These are phyloP conservation scores for Tenthredo mesomela DNA, from an alignment of 2,888 invertebrate species.

Conservation along the genomic window DNA sequence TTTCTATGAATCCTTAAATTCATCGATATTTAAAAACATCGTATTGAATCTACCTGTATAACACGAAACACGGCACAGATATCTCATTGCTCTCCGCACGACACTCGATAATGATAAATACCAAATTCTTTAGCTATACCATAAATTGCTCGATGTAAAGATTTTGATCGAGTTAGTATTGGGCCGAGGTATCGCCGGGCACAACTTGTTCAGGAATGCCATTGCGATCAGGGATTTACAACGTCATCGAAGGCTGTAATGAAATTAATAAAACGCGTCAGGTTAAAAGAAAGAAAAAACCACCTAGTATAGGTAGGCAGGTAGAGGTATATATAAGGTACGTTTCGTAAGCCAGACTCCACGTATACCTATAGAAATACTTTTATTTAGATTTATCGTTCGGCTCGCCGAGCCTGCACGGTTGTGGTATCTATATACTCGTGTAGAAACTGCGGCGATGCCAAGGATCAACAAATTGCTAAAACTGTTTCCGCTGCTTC, in stretches of 20 bases:
- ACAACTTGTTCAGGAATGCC: constrained; percentile 18
- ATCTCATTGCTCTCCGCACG: constrained; percentile 56
- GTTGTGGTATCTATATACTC: constrained; percentile 20
- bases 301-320: background rate
- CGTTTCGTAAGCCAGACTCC: constrained; percentile 29
- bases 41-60: background rate
- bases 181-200: background rate
- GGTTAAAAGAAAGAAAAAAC: background rate
- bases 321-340: background rate
- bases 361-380: constrained; percentile 8
- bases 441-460: constrained; percentile 6
- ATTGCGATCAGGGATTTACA: constrained; percentile 32
- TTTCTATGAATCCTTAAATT: background rate
- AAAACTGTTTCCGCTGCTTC: constrained; percentile 35
- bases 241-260: constrained; percentile 43
- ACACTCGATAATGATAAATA: constrained; percentile 65
- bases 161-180: constrained; percentile 65
- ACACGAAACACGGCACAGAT: background rate
- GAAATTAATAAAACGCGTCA: constrained; percentile 41
- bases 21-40: background rate
- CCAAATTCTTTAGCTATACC: constrained; percentile 63
- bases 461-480: constrained; percentile 50
- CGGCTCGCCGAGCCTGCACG: background rate
- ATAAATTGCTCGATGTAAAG: constrained; percentile 62
- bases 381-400: constrained; percentile 45